These are phyloP conservation scores for Prunella fulvescens DNA, from an alignment of 2,113 vertebrate species.

Conservation along the genomic window DNA sequence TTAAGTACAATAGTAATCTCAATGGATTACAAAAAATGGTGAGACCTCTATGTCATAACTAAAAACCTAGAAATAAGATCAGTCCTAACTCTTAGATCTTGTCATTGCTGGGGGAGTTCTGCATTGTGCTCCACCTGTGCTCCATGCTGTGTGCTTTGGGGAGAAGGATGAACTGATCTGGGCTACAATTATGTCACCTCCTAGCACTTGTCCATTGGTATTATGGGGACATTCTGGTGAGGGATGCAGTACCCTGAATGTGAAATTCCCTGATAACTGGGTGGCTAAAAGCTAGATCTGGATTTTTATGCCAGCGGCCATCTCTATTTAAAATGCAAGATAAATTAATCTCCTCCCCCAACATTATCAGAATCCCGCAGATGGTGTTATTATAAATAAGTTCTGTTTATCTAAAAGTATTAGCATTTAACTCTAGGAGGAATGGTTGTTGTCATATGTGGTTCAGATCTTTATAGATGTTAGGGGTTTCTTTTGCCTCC, in stretches of 20 bases:
- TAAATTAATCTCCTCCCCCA: slow-evolving; percentile 56
- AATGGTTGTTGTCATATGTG: slow-evolving; percentile 31
- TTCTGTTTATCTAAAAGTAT: slow-evolving; percentile 62
- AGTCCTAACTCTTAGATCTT: not conserved
- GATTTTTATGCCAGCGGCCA: slow-evolving; percentile 45
- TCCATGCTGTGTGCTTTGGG: not conserved
- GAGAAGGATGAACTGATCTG: not conserved
- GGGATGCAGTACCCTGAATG: not conserved
- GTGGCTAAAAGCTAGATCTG: slow-evolving; percentile 42
- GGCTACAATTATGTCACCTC: not conserved
- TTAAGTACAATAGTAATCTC: not conserved
- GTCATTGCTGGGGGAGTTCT: not conserved
- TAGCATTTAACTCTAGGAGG: slow-evolving; percentile 55
- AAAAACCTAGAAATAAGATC: not conserved
- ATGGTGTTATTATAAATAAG: slow-evolving; percentile 58
- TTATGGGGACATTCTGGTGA: not conserved
- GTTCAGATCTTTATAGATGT: slow-evolving; percentile 38
- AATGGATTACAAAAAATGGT: not conserved
- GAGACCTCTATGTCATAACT: not conserved
- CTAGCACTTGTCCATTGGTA: not conserved
- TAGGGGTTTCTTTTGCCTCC: slow-evolving; percentile 16
- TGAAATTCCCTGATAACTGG: slow-evolving; percentile 45
- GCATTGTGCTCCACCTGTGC: not conserved
- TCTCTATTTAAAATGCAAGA: slow-evolving; percentile 65
- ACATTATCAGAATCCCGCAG: slow-evolving; percentile 52